Percentiles rank a stretch among this genome's conserved stretches.
These are phyloP conservation scores for Myotis daubentonii DNA, from an alignment of 2,797 vertebrate genomes.

Conservation along the genomic window DNA sequence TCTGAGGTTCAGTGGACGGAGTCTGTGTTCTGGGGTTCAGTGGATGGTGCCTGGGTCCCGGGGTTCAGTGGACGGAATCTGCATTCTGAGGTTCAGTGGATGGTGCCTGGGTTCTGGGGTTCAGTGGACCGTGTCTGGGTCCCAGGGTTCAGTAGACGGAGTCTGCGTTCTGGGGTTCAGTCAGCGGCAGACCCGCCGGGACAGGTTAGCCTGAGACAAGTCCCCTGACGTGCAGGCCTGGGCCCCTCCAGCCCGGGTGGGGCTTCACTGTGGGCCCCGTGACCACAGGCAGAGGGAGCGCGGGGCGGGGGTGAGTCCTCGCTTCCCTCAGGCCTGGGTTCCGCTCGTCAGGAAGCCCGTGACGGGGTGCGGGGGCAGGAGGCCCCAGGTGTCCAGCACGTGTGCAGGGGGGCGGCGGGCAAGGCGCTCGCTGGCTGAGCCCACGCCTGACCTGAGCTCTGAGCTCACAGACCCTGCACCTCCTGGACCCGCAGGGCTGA, in stretches of 20 bases:
- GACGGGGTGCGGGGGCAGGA: background rate
- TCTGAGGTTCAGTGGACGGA: too few species aligned
- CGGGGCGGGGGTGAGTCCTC: background rate
- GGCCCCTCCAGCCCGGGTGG: conserved; percentile 71
- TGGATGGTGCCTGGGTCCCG: too few species aligned
- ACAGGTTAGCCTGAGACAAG: conserved; percentile 85
- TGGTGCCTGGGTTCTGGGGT: too few species aligned
- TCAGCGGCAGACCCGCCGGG: conserved; percentile 88
- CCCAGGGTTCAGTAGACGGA: too few species aligned
- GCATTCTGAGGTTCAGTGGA: too few species aligned
- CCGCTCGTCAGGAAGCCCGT: background rate
- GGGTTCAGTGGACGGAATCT: too few species aligned
- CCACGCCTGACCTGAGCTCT: rapidly evolving
- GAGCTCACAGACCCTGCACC: background rate
- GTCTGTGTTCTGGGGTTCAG: too few species aligned
- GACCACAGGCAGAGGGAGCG: too few species aligned
- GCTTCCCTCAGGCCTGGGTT: background rate
- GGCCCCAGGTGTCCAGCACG: too few species aligned
- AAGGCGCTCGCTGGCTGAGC: rapidly evolving
- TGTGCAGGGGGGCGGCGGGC: too few species aligned
- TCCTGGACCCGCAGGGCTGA: rapidly evolving
- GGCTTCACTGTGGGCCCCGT: too few species aligned
- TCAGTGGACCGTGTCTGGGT: too few species aligned
- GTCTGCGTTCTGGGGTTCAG: conserved; percentile 56
- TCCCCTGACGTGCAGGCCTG: background rate